A percentile compares a stretch with the other conserved stretches of the same genome.
Evolutionary conservation across 2,797 vertebrate genomes (phyloP).

Genomic region (Cetoscarus ocellatus): DNA sequence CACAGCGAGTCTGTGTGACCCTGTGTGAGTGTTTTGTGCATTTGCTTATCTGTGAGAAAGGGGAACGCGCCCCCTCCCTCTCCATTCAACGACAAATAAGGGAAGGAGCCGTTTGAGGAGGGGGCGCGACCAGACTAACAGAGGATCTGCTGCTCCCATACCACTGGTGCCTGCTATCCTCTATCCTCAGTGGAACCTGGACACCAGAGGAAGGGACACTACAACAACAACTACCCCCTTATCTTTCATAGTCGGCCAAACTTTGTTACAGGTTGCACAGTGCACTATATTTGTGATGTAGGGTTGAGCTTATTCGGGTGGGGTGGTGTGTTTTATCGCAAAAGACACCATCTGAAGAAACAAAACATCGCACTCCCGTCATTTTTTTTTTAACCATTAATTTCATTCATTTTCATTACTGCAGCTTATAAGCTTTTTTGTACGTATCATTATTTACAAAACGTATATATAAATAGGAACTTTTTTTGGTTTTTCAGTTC

Average conservation of each 20-base stretch:
- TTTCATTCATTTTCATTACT: slow-evolving; percentile 71
- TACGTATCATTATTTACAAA: slow-evolving; percentile 64
- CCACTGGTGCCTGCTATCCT: slow-evolving; percentile 96
- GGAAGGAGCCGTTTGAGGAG: slow-evolving; percentile 60
- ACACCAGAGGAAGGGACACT: slow-evolving; percentile 82
- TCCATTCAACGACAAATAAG: slow-evolving; percentile 49
- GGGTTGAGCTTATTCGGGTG: slow-evolving; percentile 63
- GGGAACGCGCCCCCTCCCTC: slow-evolving; percentile 3
- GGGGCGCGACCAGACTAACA: slow-evolving; percentile 66
- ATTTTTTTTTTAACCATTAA: slow-evolving; percentile 50
- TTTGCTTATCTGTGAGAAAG: slow-evolving; percentile 70
- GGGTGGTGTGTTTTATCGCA: slow-evolving; percentile 77
- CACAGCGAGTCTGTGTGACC: slow-evolving; percentile 53
- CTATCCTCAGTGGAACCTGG: slow-evolving; percentile 83
- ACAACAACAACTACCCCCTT: slow-evolving; percentile 72
- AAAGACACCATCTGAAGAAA: slow-evolving; percentile 71
- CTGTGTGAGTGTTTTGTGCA: slow-evolving; percentile 62
- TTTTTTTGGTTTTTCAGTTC: slow-evolving; percentile 45
- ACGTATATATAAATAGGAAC: slow-evolving; percentile 44
- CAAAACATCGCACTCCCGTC: slow-evolving; percentile 75
- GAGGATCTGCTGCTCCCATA: slow-evolving; percentile 88
- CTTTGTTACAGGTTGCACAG: slow-evolving; percentile 87
- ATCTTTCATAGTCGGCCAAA: slow-evolving; percentile 88
- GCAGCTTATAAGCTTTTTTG: slow-evolving; percentile 90
- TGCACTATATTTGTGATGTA: slow-evolving; percentile 79